Conservation (phyloP, 2,113 vertebrate species). For the Stegostoma tigrinum region DNA sequence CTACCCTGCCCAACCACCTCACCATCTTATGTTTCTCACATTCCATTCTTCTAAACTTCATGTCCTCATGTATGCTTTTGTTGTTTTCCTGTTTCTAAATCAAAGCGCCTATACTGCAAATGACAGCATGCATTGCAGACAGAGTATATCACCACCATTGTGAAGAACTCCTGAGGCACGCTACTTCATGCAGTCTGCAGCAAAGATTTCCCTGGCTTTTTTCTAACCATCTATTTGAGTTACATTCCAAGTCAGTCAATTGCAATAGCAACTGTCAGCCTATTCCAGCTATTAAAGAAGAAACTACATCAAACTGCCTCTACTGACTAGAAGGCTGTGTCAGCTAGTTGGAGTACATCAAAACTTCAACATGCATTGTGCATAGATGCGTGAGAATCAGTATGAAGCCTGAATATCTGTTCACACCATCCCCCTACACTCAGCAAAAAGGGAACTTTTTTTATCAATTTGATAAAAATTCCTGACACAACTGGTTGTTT, state of each 20-base stretch:
- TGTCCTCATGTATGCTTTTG: not conserved
- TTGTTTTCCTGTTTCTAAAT: not conserved
- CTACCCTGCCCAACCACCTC: not conserved
- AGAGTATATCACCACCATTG: not conserved
- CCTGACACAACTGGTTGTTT: not conserved
- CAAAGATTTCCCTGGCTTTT: not conserved
- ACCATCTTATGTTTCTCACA: not conserved
- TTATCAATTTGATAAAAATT: not conserved
- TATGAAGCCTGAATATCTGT: not conserved
- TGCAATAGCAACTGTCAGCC: constrained; percentile 34
- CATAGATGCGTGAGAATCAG: not conserved
- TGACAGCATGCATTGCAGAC: not conserved
- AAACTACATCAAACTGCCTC: constrained; percentile 13
- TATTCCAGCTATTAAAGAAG: constrained; percentile 24
- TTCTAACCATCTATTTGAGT: constrained; percentile 19
- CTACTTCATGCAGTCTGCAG: not conserved
- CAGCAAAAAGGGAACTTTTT: not conserved
- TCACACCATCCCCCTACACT: not conserved
- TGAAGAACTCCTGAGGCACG: not conserved
- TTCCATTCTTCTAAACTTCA: not conserved
- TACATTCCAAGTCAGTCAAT: constrained; percentile 14
- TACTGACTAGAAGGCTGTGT: constrained; percentile 25
- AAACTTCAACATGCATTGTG: constrained; percentile 27
- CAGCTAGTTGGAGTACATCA: constrained; percentile 21
- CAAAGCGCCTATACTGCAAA: not conserved